Evolutionary conservation across 2,113 vertebrate genomes (phyloP).

Genomic region (Calonectris borealis): DNA sequence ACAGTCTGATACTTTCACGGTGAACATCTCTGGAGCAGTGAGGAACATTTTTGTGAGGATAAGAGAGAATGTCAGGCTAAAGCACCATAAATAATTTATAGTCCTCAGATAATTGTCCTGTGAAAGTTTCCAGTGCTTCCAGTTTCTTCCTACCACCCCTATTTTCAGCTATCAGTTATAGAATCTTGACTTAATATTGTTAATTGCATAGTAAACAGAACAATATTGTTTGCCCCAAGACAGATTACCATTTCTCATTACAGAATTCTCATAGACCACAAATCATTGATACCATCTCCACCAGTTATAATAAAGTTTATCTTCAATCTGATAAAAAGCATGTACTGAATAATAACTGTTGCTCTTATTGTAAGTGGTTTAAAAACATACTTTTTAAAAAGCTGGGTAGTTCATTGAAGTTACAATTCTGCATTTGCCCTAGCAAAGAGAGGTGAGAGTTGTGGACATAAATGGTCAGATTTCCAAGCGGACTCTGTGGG

Average conservation of each 20-base stretch:
- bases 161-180: slow-evolving; percentile 16
- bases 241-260: slow-evolving; percentile 59
- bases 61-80: slow-evolving; percentile 22
- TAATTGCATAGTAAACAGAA: slow-evolving; percentile 60
- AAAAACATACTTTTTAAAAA: slow-evolving; percentile 28
- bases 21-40: neutral
- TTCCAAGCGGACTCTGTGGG: neutral
- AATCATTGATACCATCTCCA: slow-evolving; percentile 55
- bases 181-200: slow-evolving; percentile 45
- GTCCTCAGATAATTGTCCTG: neutral
- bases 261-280: slow-evolving; percentile 31
- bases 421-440: neutral
- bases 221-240: slow-evolving; percentile 63
- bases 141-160: slow-evolving; percentile 6
- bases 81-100: slow-evolving; percentile 24
- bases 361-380: slow-evolving; percentile 49
- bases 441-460: neutral
- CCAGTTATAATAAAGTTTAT: slow-evolving; percentile 37
- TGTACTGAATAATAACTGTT: slow-evolving; percentile 65
- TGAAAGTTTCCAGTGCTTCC: slow-evolving; percentile 51
- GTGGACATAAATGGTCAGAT: neutral
- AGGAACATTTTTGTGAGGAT: slow-evolving; percentile 5
- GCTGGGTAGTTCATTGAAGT: slow-evolving; percentile 14
- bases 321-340: slow-evolving; percentile 65
- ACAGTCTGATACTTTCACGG: neutral